These are phyloP conservation scores for Pollimyrus isidori DNA, from an alignment of 2,113 vertebrate genomes.

Conservation along the genomic window DNA sequence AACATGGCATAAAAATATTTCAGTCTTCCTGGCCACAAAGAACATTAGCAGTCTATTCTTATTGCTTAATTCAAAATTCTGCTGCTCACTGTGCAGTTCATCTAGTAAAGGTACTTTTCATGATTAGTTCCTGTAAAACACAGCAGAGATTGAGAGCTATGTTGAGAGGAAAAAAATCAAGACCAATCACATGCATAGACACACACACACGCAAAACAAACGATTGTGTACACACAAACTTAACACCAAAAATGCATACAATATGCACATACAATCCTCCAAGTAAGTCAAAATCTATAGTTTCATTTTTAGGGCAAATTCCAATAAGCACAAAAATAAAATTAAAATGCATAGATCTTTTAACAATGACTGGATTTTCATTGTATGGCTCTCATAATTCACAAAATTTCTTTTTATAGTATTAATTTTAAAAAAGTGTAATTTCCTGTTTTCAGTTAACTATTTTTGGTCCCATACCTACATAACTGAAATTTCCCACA, in stretches of 20 bases:
- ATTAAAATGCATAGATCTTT: not conserved
- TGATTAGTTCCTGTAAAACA: not conserved
- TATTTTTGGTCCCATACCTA: not conserved
- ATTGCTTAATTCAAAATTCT: not conserved
- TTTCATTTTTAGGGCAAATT: not conserved
- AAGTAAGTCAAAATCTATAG: not conserved
- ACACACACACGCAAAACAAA: not conserved
- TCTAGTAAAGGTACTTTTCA: not conserved
- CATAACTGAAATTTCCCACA: not conserved
- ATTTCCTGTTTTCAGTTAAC: not conserved
- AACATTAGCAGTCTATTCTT: not conserved
- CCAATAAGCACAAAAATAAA: not conserved
- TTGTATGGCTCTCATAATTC: not conserved
- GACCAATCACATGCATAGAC: not conserved
- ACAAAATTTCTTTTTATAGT: not conserved
- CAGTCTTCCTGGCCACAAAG: not conserved
- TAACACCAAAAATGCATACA: not conserved
- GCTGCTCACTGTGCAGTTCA: not conserved
- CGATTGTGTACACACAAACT: not conserved
- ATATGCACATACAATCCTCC: not conserved
- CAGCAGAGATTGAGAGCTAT: not conserved
- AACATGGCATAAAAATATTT: not conserved
- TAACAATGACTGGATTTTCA: not conserved
- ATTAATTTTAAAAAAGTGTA: not conserved
- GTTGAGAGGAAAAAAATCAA: not conserved